Evolutionary conservation across 1,140 invertebrate genomes (phyloP).

Genomic region (Pseudomyrmex gracilis): DNA sequence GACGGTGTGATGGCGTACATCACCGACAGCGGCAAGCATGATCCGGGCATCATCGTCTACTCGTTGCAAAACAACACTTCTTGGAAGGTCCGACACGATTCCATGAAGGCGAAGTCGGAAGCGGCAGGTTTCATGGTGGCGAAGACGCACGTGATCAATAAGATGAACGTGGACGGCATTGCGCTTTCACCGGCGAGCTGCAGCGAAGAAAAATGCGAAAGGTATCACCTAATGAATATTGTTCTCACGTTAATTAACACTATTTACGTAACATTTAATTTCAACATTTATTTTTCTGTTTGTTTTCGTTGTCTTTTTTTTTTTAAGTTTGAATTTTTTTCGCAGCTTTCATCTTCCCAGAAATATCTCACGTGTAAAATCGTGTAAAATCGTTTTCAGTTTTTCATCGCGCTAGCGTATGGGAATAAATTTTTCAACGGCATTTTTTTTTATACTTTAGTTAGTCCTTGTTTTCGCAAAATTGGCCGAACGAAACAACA

Average conservation of each 20-base stretch:
- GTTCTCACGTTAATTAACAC: too few species aligned
- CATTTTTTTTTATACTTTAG: background rate
- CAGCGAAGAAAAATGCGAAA: background rate
- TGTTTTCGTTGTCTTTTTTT: too few species aligned
- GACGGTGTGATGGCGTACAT: slow-evolving; percentile 90
- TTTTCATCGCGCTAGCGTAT: too few species aligned
- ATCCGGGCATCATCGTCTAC: slow-evolving; percentile 91
- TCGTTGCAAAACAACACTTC: slow-evolving; percentile 87
- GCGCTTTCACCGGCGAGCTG: slow-evolving; percentile 87
- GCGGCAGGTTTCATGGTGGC: slow-evolving; percentile 87
- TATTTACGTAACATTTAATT: too few species aligned
- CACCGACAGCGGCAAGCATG: slow-evolving; percentile 87
- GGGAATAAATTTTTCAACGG: too few species aligned
- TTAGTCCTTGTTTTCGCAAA: background rate
- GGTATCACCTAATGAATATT: slow-evolving; percentile 60
- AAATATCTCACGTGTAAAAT: too few species aligned
- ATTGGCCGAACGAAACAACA: background rate
- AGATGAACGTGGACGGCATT: slow-evolving; percentile 88
- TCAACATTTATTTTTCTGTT: too few species aligned
- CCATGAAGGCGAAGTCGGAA: slow-evolving; percentile 87
- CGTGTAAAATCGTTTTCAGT: too few species aligned
- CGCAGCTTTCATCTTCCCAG: too few species aligned
- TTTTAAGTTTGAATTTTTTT: too few species aligned
- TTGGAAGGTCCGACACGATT: slow-evolving; percentile 89
- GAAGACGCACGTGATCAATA: slow-evolving; percentile 85